Base-by-base conservation (phyloP, 2,888 invertebrate species). In the Cephus rjabovi region DNA sequence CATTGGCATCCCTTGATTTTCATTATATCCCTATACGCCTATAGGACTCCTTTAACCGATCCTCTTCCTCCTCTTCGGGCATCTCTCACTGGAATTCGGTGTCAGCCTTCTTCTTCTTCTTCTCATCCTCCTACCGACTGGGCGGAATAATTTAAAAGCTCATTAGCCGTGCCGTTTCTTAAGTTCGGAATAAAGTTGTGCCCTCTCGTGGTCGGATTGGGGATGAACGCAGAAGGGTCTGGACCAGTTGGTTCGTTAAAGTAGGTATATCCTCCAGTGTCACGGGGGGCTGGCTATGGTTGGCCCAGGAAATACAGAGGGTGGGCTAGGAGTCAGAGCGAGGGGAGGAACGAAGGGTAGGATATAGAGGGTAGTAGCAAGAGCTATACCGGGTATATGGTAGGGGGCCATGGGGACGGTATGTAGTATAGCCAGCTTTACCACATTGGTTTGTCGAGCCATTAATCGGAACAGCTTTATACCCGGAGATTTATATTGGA, bases 401-500 rank as follows among this genome's bases (percentile, higher is more conserved):
- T 0, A 74, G 4, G 74, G 3, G 33, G 35, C 12, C 6, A 34
- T 2, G 74, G 34, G 74, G 56, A 56, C 23, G 74, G 37, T 34
- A 74, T 74, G 37, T 34, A 74, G 74, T 68, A 77, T 35, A 74
- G 75, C 56, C 83, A 81, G 87, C 86, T 86, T 86, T 85, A 89
- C 87, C 89, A 85, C 87, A 89, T 87, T 87, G 88, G 88, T 88
- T 89, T 89, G 88, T 87, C 86, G 87, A 88, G 86, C 89, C 89
- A 89, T 89, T 89, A 89, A 89, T 89, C 89, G 89, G 86, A 88
- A 87, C 87, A 89, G 89, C 89, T 89, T 89, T 88, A 89, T 89
- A 87, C 88, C 87, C 79, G 82, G 85, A 88, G 89, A 89, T 89
- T 89, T 89, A 89, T 88, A 87, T 88, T 86, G 88, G 88, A 89